Base-by-base conservation (phyloP, 2,888 invertebrate species). In the Andrena haemorrhoa region DNA sequence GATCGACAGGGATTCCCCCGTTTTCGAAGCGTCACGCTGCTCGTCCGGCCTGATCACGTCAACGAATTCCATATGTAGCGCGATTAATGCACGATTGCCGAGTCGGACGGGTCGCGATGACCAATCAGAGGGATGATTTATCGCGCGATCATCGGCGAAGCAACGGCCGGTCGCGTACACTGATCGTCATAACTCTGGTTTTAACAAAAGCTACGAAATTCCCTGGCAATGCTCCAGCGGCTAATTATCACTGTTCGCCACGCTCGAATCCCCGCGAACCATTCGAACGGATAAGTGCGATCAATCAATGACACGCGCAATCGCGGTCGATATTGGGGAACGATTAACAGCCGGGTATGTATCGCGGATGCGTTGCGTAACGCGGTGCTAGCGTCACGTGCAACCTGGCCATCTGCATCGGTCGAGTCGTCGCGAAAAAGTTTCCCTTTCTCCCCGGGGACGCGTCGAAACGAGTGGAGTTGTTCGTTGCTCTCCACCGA, bases 201-300 rank as follows among this genome's bases (percentile, higher is more conserved):
- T 53, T 60, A 78, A 86, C 86, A 78, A 86, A 79, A 71, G 80
- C 70, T 69, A 82, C 68, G 76, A 81, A 86, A 86, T 82, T 86
- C 83, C 70, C 77, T 78, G 83, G 79, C 64, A 60, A 56, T 72
- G 81, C 75, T 83, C 80, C 86, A 78, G 41, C 75, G 75, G 26
- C 86, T 83, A 83, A 86, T 86, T 86, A 86, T 86, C 81, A 74
- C 83, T 79, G 84, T 78, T 75, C 80, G 53, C 60, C 29, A 47
- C 74, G 69, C 51, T 63, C 66, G 56, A 49, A 53, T 51, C 65
- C 63, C 29, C n/a, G 65, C 63, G 58, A 70, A 63, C 73, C 41
- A 31, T 80, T 71, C 56, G 70, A 71, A 75, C 74, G 77, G 56
- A 72, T 75, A 70, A 72, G 71, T 31, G 29, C 82, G 79, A 85